phyloP scores from a whole-genome alignment of 2,113 vertebrate genomes.

The Nestor notabilis region DNA sequence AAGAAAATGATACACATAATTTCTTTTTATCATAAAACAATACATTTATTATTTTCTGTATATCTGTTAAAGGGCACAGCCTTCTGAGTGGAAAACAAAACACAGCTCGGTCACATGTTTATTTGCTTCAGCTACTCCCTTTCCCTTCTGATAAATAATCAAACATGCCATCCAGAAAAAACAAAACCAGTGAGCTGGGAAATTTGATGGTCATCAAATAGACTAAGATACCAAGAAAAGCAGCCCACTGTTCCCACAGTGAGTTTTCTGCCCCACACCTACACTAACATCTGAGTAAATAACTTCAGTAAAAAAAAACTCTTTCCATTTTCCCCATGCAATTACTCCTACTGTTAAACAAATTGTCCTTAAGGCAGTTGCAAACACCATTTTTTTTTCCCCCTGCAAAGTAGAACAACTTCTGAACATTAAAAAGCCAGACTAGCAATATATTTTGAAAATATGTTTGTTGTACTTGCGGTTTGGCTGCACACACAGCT shows the following conservation, averaged over 20 bases:
- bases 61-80: conserved; percentile 90
- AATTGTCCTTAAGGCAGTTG: conserved; percentile 84
- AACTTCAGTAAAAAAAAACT: conserved; percentile 93
- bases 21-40: conserved; percentile 86
- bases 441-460: conserved; percentile 58
- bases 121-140: conserved; percentile 92
- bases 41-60: conserved; percentile 84
- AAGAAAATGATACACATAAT: conserved; percentile 71
- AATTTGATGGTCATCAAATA: conserved; percentile 88
- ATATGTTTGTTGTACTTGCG: conserved; percentile 63
- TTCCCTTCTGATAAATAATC: conserved; percentile 98
- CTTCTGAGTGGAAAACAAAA: conserved; percentile 96
- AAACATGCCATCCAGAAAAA: conserved; percentile 97
- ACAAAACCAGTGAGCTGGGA: conserved; percentile 86
- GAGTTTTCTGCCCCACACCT: conserved; percentile 91
- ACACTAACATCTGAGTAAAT: conserved; percentile 98
- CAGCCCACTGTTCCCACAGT: conserved; percentile 91
- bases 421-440: conserved; percentile 71
- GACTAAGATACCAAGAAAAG: conserved; percentile 90
- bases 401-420: conserved; percentile 74
- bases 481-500: conserved; percentile 43
- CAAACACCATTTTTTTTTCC: conserved; percentile 74
- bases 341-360: conserved; percentile 94
- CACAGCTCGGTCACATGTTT: conserved; percentile 91
- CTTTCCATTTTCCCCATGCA: conserved; percentile 92